Evolutionary conservation across 2,797 vertebrate species (phyloP), one percentile per base, ranked within the genome.

Genomic region (Eulemur coronatus): DNA sequence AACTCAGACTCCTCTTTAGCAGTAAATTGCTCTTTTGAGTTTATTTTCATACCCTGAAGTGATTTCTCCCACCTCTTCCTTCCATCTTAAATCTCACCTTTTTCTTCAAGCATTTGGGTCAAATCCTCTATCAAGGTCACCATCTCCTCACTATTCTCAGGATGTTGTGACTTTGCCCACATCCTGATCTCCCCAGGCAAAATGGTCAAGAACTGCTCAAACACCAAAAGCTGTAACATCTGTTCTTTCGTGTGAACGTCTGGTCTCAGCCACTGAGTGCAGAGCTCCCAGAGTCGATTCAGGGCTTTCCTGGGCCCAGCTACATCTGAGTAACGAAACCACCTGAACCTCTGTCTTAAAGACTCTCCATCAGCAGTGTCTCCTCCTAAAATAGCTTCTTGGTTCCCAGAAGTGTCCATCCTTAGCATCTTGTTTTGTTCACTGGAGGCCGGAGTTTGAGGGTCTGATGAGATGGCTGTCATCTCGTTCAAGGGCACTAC

Each of bases 171-270:
- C 76, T 94, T 95, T 18, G 98, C 98, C 98, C 98, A 98, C 46
- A 88, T 84, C 80, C 96, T 96, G 76, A 94, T 92, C 72, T 98
- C 98, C 59, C 94, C 97, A 26, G 98, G 97, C 52, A 98, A 80
- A 94, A 90, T n/a, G 38, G 95, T 87, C 72, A 98, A 91, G 89
- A 98, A 97, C 17, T 98, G 97, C 76, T 98, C 97, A 93, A 98
- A 97, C 78, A 98, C 97, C 86, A 98, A n/a, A 5, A 96, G 96
- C 84, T 97, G 94, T 90, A 98, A 94, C 52, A 98, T 98, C 93
- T 98, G 96, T 80, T 97, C 95, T 67, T 98, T 98, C 0, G 98
- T 96, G 85, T 96, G 97, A 85, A 97, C 94, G 50, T 98, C 98
- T 92, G 98, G 98, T 76, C 97, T 98, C 69, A 98, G 86, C 97